Percentiles rank a stretch among this genome's conserved stretches.
phyloP scores from a whole-genome alignment of 2,797 vertebrate species.

The Poeciliopsis presidionis region DNA sequence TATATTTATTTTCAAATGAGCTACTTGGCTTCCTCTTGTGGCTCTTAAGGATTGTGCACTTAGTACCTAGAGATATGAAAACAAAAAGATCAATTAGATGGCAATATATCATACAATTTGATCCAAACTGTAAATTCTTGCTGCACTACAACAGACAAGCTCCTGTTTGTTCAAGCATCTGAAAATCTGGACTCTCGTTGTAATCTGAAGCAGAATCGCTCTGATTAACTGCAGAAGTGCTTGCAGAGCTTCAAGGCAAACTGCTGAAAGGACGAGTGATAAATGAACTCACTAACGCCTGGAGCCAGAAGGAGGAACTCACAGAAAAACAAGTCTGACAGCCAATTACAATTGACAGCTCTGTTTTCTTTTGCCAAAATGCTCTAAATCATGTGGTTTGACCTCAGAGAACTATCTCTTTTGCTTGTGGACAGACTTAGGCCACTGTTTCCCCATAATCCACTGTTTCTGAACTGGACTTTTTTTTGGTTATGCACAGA shows the following conservation, averaged over 20 bases:
- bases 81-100: not conserved
- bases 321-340: constrained; percentile 68
- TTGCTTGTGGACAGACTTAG: not conserved
- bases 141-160: not conserved
- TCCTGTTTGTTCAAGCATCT: not conserved
- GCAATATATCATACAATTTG: not conserved
- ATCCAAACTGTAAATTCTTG: not conserved
- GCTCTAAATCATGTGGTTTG: not conserved
- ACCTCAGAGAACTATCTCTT: not conserved
- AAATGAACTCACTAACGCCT: constrained; percentile 26
- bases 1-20: not conserved
- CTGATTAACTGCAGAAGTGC: not conserved
- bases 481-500: not conserved
- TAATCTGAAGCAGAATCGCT: not conserved
- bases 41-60: not conserved
- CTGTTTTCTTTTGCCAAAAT: not conserved
- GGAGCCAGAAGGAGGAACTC: constrained; percentile 40
- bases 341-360: constrained; percentile 8
- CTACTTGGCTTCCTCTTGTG: not conserved
- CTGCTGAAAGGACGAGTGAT: not conserved
- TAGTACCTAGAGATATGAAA: not conserved
- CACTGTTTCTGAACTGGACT: not conserved
- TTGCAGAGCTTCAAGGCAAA: constrained; percentile 25
- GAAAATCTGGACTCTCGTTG: not conserved
- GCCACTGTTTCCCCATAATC: not conserved